Base-by-base conservation (phyloP, 2,113 vertebrate species). In the Cacatua alba region DNA sequence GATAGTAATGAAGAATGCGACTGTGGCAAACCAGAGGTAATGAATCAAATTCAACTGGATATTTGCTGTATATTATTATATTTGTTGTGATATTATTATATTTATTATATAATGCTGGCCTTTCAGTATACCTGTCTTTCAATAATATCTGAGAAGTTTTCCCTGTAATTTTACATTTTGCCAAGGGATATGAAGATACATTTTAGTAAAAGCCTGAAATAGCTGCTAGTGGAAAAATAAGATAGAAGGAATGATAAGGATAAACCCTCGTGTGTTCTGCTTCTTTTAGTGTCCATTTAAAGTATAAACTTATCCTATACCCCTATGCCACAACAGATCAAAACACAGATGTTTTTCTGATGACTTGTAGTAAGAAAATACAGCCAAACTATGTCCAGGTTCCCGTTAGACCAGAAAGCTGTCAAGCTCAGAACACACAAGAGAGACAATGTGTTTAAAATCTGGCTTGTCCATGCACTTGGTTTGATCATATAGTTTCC, bases 1-100 rank as follows among this genome's bases (percentile, higher is more conserved):
- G 99, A 99, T 24, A 67, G 48, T 6, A 97, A 94, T 44, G 99
- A 99, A 91, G 94, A 99, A 88, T 99, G 99, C 48, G 99, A 99
- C 97, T 99, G 99, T 87, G 99, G 99, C 48, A 96, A 91, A 62
- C 97, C 98, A 1, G 25, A 98, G 98, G 99, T 99, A 96, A 94
- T 33, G 52, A 44, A 28, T 33, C 4, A 49, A 82, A 72, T 53
- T 59, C 33, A 92, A 11, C 17, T 67, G 53, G 25, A 28, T 59
- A 28, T 19, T 63, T 77, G 9, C n/a, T 65, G 3, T 17, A 10
- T n/a, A 35, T 43, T 9, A 23, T 48, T 9, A 5, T 17, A 5
- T 12, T 59, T 59, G 57, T 35, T 59, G 33, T 13, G 17, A 5
- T 39, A 14, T 25, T 33, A 33, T 29, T 8, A 5, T 39, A 9